phyloP scores from a whole-genome alignment of 2,888 invertebrate genomes.

The Dyspetes luteomarginatus region DNA sequence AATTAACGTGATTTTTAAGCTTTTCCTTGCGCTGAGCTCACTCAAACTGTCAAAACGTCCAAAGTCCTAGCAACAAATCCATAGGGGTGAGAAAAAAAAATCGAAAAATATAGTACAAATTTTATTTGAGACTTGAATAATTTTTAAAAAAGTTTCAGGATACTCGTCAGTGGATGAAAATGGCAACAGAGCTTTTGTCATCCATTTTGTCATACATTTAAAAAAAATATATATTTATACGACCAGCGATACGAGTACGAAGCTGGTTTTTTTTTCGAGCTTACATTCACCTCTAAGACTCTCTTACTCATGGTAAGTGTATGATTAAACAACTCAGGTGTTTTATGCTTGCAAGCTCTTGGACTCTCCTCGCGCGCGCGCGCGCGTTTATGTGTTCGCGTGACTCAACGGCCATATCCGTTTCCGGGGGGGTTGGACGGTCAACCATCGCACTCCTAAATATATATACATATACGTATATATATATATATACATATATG shows the following conservation, averaged over 20 bases:
- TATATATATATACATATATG: constrained; percentile 15
- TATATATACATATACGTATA: constrained; percentile 10
- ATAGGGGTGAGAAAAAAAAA: neutral
- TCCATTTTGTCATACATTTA: constrained; percentile 1
- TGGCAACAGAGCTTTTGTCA: constrained; percentile 58
- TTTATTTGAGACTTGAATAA: constrained; percentile 62
- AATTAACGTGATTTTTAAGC: neutral
- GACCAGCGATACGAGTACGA: constrained; percentile 18
- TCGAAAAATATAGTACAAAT: neutral
- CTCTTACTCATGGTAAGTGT: constrained; percentile 68
- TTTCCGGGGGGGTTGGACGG: constrained; percentile 79
- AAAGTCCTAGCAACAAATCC: too few relatives aligned
- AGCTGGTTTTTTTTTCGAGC: constrained; percentile 55
- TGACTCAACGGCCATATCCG: constrained; percentile 82
- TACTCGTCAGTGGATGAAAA: constrained; percentile 41
- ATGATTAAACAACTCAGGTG: constrained; percentile 82
- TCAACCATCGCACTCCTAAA: constrained; percentile 72
- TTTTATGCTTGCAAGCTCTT: constrained; percentile 77
- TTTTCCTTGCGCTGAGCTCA: too few relatives aligned
- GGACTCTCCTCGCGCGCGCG: constrained; percentile 51
- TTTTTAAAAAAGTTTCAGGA: constrained; percentile 4
- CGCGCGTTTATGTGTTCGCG: constrained; percentile 78
- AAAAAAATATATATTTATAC: constrained; percentile 4
- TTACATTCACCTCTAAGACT: constrained; percentile 71
- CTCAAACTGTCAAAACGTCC: too few relatives aligned